Percentiles rank a stretch among this genome's conserved stretches.
Conservation (phyloP, 53 echinoderm and acorn worm genomes). For the Luidia sarsii region DNA sequence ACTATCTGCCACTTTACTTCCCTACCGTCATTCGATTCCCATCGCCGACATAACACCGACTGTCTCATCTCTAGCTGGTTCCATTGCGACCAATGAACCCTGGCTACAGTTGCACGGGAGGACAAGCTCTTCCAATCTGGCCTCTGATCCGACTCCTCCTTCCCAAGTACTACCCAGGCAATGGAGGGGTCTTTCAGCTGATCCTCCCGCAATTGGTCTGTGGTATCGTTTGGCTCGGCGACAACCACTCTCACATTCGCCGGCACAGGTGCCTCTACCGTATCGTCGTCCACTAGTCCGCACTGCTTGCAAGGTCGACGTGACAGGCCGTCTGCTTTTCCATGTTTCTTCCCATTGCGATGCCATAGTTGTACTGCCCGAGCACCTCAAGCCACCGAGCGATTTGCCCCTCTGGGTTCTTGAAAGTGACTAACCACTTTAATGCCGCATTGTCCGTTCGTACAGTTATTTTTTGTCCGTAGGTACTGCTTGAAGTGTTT, state of each 20-base stretch:
- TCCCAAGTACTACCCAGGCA: background rate
- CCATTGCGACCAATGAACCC: conserved; percentile 45
- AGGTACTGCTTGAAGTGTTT: conserved; percentile 41
- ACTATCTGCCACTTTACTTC: conserved; percentile 15
- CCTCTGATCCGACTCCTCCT: background rate
- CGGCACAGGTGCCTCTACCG: background rate
- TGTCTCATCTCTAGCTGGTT: background rate
- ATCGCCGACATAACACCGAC: too few species aligned
- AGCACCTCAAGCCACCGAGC: conserved; percentile 29
- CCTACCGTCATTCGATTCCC: conserved; percentile 13
- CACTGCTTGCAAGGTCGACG: conserved; percentile 6
- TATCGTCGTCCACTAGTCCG: background rate
- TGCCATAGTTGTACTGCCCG: background rate
- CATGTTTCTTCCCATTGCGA: background rate
- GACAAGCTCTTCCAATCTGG: conserved; percentile 22
- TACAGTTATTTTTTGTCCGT: background rate
- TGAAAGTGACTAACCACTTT: conserved; percentile 9
- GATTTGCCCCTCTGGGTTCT: conserved; percentile 29
- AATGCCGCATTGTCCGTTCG: conserved; percentile 16
- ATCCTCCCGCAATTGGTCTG: background rate
- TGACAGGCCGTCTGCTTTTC: conserved; percentile 25
- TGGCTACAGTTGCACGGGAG: background rate
- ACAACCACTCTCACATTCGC: too few species aligned
- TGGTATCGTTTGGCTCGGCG: background rate
- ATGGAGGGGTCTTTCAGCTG: background rate